These are phyloP conservation scores for Acanthurus tractus DNA, from an alignment of 2,797 vertebrate genomes.

Conservation along the genomic window DNA sequence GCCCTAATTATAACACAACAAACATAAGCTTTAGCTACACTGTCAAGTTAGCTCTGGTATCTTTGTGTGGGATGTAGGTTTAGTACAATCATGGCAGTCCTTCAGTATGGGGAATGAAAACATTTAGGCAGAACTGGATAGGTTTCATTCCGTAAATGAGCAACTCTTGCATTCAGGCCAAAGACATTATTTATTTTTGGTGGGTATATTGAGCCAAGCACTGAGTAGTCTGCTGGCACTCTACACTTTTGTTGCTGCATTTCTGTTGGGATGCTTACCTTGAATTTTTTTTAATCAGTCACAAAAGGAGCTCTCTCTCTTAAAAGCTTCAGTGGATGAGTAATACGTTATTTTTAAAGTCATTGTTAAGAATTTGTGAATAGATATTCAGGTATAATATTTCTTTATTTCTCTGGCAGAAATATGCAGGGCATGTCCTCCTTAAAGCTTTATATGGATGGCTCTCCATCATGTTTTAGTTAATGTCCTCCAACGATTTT, in stretches of 20 bases:
- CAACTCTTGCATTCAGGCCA: conserved; percentile 71
- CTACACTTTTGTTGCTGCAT: conserved; percentile 45
- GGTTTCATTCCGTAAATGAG: conserved; percentile 76
- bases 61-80: not conserved
- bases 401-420: conserved; percentile 20
- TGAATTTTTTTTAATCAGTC: conserved; percentile 62
- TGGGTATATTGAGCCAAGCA: conserved; percentile 66
- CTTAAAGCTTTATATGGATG: conserved; percentile 17
- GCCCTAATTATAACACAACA: conserved; percentile 18
- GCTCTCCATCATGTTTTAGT: conserved; percentile 36
- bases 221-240: conserved; percentile 83
- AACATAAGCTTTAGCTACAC: conserved; percentile 13
- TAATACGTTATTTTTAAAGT: conserved; percentile 61
- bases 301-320: conserved; percentile 21
- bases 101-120: conserved; percentile 44
- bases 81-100: conserved; percentile 32
- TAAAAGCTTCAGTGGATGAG: conserved; percentile 61
- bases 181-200: conserved; percentile 68
- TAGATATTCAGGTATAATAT: conserved; percentile 39
- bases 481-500: conserved; percentile 29
- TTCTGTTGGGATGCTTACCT: conserved; percentile 54
- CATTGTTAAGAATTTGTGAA: conserved; percentile 45
- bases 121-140: conserved; percentile 39
- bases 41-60: conserved; percentile 16
- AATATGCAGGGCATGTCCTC: not conserved